Percentiles rank a stretch among this genome's conserved stretches.
Conservation (phyloP, 2,797 vertebrate species). For the Xiphophorus birchmanni region DNA sequence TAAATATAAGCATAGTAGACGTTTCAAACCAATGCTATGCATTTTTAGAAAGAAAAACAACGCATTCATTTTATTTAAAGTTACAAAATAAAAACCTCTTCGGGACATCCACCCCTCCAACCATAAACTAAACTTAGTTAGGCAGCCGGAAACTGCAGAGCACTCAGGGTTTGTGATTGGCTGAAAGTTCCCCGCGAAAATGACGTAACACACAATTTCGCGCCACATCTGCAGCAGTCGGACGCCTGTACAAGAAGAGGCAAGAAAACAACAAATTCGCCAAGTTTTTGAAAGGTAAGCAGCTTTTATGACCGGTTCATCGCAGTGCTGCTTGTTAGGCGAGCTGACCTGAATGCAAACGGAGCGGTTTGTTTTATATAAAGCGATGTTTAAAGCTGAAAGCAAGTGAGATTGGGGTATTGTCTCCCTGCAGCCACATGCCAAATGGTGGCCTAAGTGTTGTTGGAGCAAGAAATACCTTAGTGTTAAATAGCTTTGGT, state of each 20-base stretch:
- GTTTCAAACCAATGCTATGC: rapidly evolving
- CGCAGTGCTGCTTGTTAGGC: rapidly evolving
- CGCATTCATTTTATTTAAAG: neutral
- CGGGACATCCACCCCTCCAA: neutral
- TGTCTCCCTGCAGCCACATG: conserved; percentile 68
- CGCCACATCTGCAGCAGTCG: conserved; percentile 70
- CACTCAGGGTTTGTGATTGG: conserved; percentile 68
- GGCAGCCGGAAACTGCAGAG: conserved; percentile 9
- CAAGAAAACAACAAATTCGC: conserved; percentile 14
- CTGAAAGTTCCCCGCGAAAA: conserved; percentile 84
- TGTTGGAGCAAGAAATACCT: neutral
- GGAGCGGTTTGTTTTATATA: rapidly evolving
- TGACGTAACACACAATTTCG: conserved; percentile 74
- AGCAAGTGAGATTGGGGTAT: conserved; percentile 18
- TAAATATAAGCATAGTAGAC: neutral
- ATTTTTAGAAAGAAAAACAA: neutral
- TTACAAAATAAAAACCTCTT: neutral
- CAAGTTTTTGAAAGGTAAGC: rapidly evolving
- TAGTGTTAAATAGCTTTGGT: neutral
- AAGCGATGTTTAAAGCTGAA: neutral
- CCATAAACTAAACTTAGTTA: neutral
- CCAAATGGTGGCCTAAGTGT: conserved; percentile 41
- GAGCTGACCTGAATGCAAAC: rapidly evolving
- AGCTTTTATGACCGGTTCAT: rapidly evolving
- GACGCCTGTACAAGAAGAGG: conserved; percentile 47